Evolutionary conservation across 2,113 vertebrate species (phyloP).

Genomic region (Holacanthus passer): DNA sequence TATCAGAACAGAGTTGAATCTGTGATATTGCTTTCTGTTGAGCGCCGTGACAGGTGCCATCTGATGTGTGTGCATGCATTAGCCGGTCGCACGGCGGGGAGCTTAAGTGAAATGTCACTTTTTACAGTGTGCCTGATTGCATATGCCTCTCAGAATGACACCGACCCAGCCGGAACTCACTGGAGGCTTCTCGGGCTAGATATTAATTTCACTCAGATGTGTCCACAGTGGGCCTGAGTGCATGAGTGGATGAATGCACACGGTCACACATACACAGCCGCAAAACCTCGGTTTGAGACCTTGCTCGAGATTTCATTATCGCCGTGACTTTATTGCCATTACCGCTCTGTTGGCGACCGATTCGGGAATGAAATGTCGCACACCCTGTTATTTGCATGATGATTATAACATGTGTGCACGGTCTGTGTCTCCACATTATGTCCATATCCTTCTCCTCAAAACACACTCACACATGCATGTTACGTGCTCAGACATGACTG

Average conservation of each 20-base stretch:
- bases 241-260: conserved; percentile 61
- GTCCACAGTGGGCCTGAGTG: conserved; percentile 44
- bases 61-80: conserved; percentile 43
- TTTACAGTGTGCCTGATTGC: conserved; percentile 63
- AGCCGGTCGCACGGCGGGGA: conserved; percentile 2
- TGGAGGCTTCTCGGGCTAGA: conserved; percentile 48
- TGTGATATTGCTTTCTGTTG: conserved; percentile 48
- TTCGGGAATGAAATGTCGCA: conserved; percentile 67
- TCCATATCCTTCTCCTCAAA: not conserved
- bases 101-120: conserved; percentile 77
- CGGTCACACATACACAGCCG: conserved; percentile 25
- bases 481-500: not conserved
- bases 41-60: conserved; percentile 46
- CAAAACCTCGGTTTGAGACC: conserved; percentile 40
- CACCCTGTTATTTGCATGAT: conserved; percentile 53
- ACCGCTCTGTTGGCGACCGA: conserved; percentile 35
- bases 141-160: conserved; percentile 48
- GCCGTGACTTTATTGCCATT: conserved; percentile 62
- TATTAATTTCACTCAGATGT: conserved; percentile 74
- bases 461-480: not conserved
- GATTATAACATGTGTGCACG: conserved; percentile 28
- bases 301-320: conserved; percentile 70
- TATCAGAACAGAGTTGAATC: conserved; percentile 46
- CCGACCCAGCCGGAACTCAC: conserved; percentile 40
- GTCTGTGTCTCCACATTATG: conserved; percentile 9